Percentiles rank a stretch among this genome's conserved stretches.
Evolutionary conservation across 2,888 invertebrate genomes (phyloP).

Genomic region (Hemicrepidius hirtus): DNA sequence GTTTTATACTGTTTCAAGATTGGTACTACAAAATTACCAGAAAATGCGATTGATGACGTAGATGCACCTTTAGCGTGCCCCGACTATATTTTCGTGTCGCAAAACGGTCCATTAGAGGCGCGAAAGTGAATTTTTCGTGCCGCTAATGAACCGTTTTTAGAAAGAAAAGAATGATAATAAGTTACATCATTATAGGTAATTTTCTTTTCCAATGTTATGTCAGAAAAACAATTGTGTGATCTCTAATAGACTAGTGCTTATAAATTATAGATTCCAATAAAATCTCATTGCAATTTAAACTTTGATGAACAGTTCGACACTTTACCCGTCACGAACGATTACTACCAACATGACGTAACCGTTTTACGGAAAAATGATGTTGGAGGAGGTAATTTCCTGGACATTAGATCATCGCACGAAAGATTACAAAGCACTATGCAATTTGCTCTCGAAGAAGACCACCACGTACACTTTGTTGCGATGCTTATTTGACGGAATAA

Average conservation of each 20-base stretch:
- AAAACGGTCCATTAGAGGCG: too few species aligned
- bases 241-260: not conserved
- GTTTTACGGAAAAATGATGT: slow-evolving; percentile 27
- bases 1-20: too few species aligned
- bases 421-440: slow-evolving; percentile 57
- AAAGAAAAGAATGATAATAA: too few species aligned
- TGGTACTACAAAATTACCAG: too few species aligned
- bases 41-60: too few species aligned
- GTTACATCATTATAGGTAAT: too few species aligned
- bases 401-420: slow-evolving; percentile 58
- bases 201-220: not conserved
- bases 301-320: slow-evolving; percentile 16
- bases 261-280: slow-evolving; percentile 1
- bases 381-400: slow-evolving; percentile 50
- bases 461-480: slow-evolving; percentile 48
- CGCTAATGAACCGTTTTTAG: too few species aligned
- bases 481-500: slow-evolving; percentile 57
- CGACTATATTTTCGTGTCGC: too few species aligned
- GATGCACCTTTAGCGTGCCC: too few species aligned
- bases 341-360: slow-evolving; percentile 38
- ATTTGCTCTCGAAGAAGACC: slow-evolving; percentile 48
- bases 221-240: not conserved
- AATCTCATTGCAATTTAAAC: not conserved
- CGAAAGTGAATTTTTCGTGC: too few species aligned
- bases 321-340: slow-evolving; percentile 22